These are phyloP conservation scores for Ictalurus punctatus DNA, from an alignment of 2,113 vertebrate genomes.

Conservation along the genomic window DNA sequence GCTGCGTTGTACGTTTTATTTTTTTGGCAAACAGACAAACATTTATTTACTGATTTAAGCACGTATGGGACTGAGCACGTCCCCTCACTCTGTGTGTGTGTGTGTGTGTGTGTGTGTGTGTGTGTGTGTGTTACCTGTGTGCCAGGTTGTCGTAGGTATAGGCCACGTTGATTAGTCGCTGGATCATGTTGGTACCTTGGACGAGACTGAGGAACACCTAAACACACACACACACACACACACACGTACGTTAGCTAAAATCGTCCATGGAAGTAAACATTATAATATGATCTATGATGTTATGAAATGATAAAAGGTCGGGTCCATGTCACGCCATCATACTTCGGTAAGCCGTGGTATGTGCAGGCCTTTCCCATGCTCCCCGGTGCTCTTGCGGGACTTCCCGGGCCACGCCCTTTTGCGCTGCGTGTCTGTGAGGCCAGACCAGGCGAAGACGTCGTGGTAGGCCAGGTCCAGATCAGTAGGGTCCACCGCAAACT, in stretches of 20 bases:
- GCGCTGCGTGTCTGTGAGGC: conserved; percentile 87
- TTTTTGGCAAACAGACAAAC: background rate
- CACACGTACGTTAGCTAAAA: background rate
- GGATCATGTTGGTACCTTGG: conserved; percentile 95
- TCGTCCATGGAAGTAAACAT: background rate
- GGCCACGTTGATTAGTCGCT: conserved; percentile 95
- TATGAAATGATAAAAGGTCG: background rate
- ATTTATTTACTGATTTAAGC: background rate
- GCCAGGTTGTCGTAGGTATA: conserved; percentile 99
- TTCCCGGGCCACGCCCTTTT: conserved; percentile 95
- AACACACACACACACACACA: conserved; percentile 34
- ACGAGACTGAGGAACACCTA: conserved; percentile 97
- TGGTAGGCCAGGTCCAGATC: conserved; percentile 97
- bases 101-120: conserved; percentile 77
- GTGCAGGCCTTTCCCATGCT: conserved; percentile 92
- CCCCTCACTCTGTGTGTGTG: no score
- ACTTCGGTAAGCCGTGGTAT: conserved; percentile 97
- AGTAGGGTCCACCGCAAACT: conserved; percentile 96
- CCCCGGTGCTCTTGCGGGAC: conserved; percentile 88
- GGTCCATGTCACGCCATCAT: background rate
- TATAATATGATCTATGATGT: background rate
- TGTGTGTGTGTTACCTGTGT: conserved; percentile 78
- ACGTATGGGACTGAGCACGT: background rate
- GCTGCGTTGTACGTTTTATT: background rate
- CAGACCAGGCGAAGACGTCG: conserved; percentile 97